Percentiles rank a stretch among this genome's conserved stretches.
Conservation (phyloP, 2,888 invertebrate genomes). For the Scaptomyza flava region DNA sequence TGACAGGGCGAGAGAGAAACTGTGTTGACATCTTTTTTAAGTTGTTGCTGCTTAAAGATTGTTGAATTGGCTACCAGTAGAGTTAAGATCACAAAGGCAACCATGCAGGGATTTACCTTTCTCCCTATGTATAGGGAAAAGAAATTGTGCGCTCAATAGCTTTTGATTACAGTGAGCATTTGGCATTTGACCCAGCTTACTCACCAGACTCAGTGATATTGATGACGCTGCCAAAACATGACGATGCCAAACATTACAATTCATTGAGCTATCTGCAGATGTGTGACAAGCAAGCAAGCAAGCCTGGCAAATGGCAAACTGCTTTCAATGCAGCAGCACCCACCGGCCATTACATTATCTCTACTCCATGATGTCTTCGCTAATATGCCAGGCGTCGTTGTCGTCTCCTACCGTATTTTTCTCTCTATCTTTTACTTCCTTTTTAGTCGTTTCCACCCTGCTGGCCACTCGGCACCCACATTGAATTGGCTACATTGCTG, state of each 20-base stretch:
- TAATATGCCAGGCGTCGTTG: conserved; percentile 60
- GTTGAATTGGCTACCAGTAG: conserved; percentile 19
- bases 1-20: neutral
- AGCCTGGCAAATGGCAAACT: conserved; percentile 21
- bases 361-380: conserved; percentile 61
- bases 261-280: conserved; percentile 53
- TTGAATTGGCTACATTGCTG: conserved; percentile 32
- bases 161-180: conserved; percentile 23
- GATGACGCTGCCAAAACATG: conserved; percentile 43
- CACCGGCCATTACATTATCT: conserved; percentile 69
- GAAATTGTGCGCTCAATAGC: conserved; percentile 21
- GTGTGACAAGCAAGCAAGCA: conserved; percentile 19
- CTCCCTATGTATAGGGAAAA: neutral
- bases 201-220: conserved; percentile 41
- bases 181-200: conserved; percentile 28
- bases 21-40: conserved; percentile 48
- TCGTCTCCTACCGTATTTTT: conserved; percentile 36
- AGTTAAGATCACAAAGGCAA: neutral
- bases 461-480: conserved; percentile 41
- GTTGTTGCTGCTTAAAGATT: conserved; percentile 40
- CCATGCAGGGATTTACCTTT: conserved; percentile 4
- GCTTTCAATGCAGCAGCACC: conserved; percentile 51
- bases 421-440: neutral
- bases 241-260: conserved; percentile 57
- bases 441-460: conserved; percentile 32